These are phyloP conservation scores for Amblyopsis rosae DNA, from an alignment of 2,113 vertebrate species.

Conservation along the genomic window DNA sequence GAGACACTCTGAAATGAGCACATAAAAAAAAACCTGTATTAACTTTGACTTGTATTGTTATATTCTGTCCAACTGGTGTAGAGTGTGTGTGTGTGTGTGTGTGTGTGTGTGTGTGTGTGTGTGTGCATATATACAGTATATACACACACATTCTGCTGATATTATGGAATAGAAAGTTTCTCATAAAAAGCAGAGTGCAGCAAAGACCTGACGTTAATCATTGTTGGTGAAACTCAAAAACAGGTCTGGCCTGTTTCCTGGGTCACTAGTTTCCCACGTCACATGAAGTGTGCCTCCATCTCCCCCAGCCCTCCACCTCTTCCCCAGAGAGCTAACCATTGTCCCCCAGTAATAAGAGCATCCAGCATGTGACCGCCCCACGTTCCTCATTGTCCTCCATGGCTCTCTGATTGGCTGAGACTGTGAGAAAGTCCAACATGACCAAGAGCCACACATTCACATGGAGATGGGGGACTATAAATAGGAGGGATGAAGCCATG, in stretches of 20 bases:
- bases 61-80: too few relatives aligned
- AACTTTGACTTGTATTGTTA: too few relatives aligned
- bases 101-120: too few relatives aligned
- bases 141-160: too few relatives aligned
- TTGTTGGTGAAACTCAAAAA: not conserved
- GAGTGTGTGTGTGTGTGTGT: too few relatives aligned
- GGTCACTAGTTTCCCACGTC: slow-evolving; percentile 33
- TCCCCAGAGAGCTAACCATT: slow-evolving; percentile 39
- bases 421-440: slow-evolving; percentile 56
- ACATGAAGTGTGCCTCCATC: slow-evolving; percentile 29
- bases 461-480: slow-evolving; percentile 55
- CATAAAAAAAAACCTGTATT: too few relatives aligned
- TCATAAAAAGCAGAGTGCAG: too few relatives aligned
- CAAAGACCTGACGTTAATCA: too few relatives aligned
- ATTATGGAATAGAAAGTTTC: too few relatives aligned
- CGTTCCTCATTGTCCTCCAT: slow-evolving; percentile 19
- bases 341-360: slow-evolving; percentile 18
- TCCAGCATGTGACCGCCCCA: slow-evolving; percentile 5
- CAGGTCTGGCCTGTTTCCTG: slow-evolving; percentile 21
- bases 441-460: slow-evolving; percentile 52
- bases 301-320: slow-evolving; percentile 33
- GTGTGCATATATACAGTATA: too few relatives aligned
- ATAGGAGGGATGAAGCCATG: slow-evolving; percentile 34
- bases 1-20: too few relatives aligned
- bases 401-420: slow-evolving; percentile 42